Percentiles rank a stretch among this genome's conserved stretches.
Evolutionary conservation across 1,140 invertebrate genomes (phyloP).

Genomic region (Leguminivora glycinivorella): DNA sequence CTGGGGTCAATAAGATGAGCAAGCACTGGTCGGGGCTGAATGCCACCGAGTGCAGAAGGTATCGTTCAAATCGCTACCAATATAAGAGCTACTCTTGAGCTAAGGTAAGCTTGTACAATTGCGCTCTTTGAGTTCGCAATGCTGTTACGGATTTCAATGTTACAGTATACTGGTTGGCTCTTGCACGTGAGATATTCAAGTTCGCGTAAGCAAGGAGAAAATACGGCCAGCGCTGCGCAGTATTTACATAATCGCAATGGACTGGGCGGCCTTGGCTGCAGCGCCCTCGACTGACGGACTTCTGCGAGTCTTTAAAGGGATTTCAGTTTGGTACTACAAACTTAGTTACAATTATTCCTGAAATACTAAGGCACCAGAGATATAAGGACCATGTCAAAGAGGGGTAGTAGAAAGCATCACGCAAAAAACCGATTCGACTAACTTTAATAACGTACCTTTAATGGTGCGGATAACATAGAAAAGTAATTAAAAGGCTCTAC

Average conservation of each 20-base stretch:
- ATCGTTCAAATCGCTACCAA: not conserved
- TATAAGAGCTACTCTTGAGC: not conserved
- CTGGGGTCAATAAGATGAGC: constrained; percentile 6
- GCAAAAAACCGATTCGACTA: too few species aligned
- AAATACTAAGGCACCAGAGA: not conserved
- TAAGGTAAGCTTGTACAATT: not conserved
- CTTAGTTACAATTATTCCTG: not conserved
- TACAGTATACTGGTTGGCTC: not conserved
- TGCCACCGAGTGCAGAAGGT: constrained; percentile 7
- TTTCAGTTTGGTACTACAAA: not conserved
- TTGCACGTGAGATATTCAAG: not conserved
- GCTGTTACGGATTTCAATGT: not conserved
- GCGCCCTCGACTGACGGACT: not conserved
- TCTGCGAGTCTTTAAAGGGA: not conserved
- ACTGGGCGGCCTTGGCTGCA: constrained; percentile 56
- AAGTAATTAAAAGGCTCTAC: too few species aligned
- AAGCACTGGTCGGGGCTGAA: constrained; percentile 10
- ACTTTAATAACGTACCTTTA: too few species aligned
- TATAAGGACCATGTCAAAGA: too few species aligned
- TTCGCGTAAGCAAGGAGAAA: constrained; percentile 30
- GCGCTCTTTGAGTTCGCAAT: not conserved
- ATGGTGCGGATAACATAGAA: too few species aligned
- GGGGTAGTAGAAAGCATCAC: too few species aligned
- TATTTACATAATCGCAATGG: constrained; percentile 64
- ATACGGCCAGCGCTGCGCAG: constrained; percentile 45